phyloP scores from a whole-genome alignment of 2,888 invertebrate species.

The Drosophila kuntzei region DNA sequence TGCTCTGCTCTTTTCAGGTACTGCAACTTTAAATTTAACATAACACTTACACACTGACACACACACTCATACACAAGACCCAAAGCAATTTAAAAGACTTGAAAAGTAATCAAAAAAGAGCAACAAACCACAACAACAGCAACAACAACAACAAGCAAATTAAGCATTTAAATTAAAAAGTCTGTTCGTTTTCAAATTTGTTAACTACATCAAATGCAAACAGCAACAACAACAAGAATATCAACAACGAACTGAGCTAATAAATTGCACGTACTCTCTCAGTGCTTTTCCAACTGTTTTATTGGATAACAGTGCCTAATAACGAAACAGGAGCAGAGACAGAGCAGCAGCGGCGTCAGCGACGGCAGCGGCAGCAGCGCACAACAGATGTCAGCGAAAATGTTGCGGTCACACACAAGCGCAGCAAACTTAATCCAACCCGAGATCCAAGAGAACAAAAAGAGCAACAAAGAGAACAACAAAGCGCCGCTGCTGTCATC shows the following conservation, averaged over 20 bases:
- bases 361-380: slow-evolving; percentile 11
- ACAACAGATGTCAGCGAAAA: slow-evolving; percentile 57
- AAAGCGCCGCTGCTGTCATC: slow-evolving; percentile 31
- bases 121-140: not conserved
- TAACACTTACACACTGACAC: slow-evolving; percentile 22
- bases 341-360: not conserved
- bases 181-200: not conserved
- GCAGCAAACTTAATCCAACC: slow-evolving; percentile 19
- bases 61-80: slow-evolving; percentile 40
- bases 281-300: slow-evolving; percentile 39
- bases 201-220: not conserved
- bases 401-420: slow-evolving; percentile 47
- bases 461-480: slow-evolving; percentile 24
- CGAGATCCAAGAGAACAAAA: slow-evolving; percentile 30
- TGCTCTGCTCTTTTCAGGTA: slow-evolving; percentile 59
- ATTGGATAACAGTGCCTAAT: slow-evolving; percentile 10
- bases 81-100: slow-evolving; percentile 64
- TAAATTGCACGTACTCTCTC: not conserved
- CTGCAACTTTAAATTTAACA: slow-evolving; percentile 61
- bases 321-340: slow-evolving; percentile 7
- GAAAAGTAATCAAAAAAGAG: slow-evolving; percentile 21
- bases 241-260: slow-evolving; percentile 14
- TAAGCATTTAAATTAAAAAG: not conserved
- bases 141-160: slow-evolving; percentile 2
- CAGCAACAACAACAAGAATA: not conserved